Evolutionary conservation across 2,113 vertebrate genomes (phyloP), one percentile per base, ranked within the genome.

Genomic region (Pogona vitticeps): DNA sequence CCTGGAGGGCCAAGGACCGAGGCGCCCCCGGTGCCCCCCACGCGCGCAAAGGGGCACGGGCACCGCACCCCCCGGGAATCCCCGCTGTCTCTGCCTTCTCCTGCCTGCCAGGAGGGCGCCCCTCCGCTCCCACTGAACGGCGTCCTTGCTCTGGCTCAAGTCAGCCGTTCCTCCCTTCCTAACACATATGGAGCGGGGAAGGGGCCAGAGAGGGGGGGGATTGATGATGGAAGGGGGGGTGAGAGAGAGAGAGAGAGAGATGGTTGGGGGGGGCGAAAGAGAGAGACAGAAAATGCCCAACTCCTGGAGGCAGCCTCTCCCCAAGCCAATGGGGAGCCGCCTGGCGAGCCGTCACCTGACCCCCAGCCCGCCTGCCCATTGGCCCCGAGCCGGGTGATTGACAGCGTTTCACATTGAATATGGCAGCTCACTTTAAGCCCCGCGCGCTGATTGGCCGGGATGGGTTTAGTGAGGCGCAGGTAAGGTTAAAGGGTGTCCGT

Each of bases 71-170:
- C 52, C 42, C 46, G 71, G 87, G 82, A 71, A 40, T 87, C 79
- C 88, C 38, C 88, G 90, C 83, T 86, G 84, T 80, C 70, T 9
- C 77, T 38, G 36, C 33, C 79, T 70, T 38, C 79, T 70, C n/a
- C 82, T 59, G 84, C 76, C 12, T 79, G 38, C 36, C 84, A 58
- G 84, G 67, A 72, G 84, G 76, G 67, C 56, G 77, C 89, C 97
- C n/a, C 91, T 97, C 97, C 96, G 97, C 96, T 97, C 96, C 96
- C 96, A 95, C 95, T 95, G 97, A 97, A 97, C 98, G 97, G 97
- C 97, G 98, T 98, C 97, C 98, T 98, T 98, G 97, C 97, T 98
- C 98, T 98, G 98, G 98, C 98, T 58, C 97, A 98, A 98, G 97
- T 98, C 98, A 98, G 98, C 97, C 98, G 98, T 98, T 98, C 97